phyloP scores from a whole-genome alignment of 2,113 vertebrate species.

The Bufo gargarizans region DNA sequence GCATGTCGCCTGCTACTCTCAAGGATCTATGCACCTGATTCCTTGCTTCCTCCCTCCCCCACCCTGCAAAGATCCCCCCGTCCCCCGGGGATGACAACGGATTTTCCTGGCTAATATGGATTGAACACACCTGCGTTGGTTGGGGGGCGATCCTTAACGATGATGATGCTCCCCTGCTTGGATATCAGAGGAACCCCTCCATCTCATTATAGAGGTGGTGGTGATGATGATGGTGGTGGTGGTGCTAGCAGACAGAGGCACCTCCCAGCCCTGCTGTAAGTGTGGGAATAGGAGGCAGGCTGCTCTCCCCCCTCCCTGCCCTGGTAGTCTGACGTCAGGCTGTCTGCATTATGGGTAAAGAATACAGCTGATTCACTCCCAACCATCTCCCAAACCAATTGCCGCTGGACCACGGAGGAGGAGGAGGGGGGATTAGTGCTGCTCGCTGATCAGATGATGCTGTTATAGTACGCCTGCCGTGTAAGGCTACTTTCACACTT shows the following conservation, averaged over 20 bases:
- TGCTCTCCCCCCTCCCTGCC: background rate
- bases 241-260: constrained; percentile 43
- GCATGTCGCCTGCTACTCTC: constrained; percentile 16
- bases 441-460: background rate
- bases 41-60: constrained; percentile 46
- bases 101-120: background rate
- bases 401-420: background rate
- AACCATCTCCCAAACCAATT: constrained; percentile 33
- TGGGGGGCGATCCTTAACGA: constrained; percentile 17
- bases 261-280: constrained; percentile 46
- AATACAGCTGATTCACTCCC: constrained; percentile 55
- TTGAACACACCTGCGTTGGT: constrained; percentile 46
- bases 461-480: background rate
- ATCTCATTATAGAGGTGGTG: constrained; percentile 52
- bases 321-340: constrained; percentile 59
- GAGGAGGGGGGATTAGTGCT: background rate
- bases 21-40: constrained; percentile 50
- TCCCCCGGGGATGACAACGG: background rate
- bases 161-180: constrained; percentile 8
- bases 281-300: constrained; percentile 42
- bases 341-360: constrained; percentile 59
- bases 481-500: too few species aligned
- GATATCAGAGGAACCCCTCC: constrained; percentile 38
- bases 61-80: constrained; percentile 1
- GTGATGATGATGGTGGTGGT: constrained; percentile 42